phyloP scores from a whole-genome alignment of 2,113 vertebrate genomes.

The Pseudolaguvia tuberculata region DNA sequence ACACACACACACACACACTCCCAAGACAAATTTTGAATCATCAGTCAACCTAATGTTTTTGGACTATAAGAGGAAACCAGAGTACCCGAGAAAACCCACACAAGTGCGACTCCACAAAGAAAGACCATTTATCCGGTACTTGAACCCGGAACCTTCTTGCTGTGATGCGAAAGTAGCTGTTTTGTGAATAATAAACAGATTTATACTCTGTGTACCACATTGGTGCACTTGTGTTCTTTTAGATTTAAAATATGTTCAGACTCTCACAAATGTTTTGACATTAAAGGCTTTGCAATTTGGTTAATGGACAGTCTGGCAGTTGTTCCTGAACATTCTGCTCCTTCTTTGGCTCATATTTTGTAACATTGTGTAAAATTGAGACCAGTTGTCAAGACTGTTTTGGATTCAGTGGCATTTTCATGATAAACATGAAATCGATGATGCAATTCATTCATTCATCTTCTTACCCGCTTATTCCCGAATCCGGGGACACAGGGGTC shows the following conservation, averaged over 20 bases:
- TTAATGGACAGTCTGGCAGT: constrained; percentile 14
- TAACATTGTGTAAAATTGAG: not conserved
- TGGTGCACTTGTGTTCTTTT: not conserved
- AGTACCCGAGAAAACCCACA: too few relatives aligned
- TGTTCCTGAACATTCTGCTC: not conserved
- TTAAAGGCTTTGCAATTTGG: not conserved
- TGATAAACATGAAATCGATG: not conserved
- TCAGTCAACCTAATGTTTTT: too few relatives aligned
- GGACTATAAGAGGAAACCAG: too few relatives aligned
- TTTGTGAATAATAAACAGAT: not conserved
- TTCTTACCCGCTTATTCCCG: too few relatives aligned
- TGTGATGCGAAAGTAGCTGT: too few relatives aligned
- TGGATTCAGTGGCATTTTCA: not conserved
- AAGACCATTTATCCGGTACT: too few relatives aligned
- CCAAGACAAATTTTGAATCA: too few relatives aligned
- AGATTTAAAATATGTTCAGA: not conserved
- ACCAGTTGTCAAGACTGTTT: not conserved
- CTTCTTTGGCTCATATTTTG: not conserved
- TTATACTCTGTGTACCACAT: not conserved
- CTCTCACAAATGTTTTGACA: too few relatives aligned
- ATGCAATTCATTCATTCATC: constrained; percentile 6
- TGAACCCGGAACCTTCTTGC: too few relatives aligned
- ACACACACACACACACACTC: too few relatives aligned
- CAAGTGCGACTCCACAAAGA: too few relatives aligned
- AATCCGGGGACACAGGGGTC: too few relatives aligned